Evolutionary conservation across 2,888 invertebrate genomes (phyloP), one percentile per base, ranked within the genome.

Genomic region (Fragum sueziense): DNA sequence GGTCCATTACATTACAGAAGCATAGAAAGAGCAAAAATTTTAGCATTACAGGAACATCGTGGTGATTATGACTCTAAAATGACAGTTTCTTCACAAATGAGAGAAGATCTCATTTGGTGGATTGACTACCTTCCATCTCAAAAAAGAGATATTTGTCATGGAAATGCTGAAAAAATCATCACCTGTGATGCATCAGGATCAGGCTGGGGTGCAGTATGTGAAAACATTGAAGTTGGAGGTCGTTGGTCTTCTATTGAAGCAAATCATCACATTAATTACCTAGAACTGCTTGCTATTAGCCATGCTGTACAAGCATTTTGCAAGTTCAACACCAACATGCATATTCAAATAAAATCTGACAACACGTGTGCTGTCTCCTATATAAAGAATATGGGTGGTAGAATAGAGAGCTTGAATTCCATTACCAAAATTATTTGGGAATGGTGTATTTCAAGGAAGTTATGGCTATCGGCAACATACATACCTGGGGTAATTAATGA

Each of bases 1-100:
- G 86, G 79, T 4, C 75, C 69, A 25, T 61, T 86, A 22, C 74
- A n/a, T n/a, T n/a, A n/a, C n/a, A n/a, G n/a, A n/a, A n/a, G n/a
- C n/a, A n/a, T n/a, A n/a, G n/a, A n/a, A n/a, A n/a, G n/a, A n/a
- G n/a, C n/a, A n/a, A n/a, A n/a, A n/a, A n/a, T n/a, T n/a, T n/a
- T n/a, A n/a, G n/a, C n/a, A n/a, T n/a, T n/a, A n/a, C n/a, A n/a
- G n/a, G 57, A 57, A n/a, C 9, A 57, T 57, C 7, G 57, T 17
- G 25, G 57, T 57, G n/a, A 57, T 25, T 57, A 20, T n/a, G 20
- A 20, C n/a, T 57, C 57, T 17, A 57, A 57, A 9, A 25, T 57
- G 57, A 9, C n/a, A 22, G n/a, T 57, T 22, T 17, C 57, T 57
- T 57, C n/a, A 22, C 14, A 25, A 57, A 57, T 57, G 25, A 57